These are phyloP conservation scores for Chauna torquata DNA, from an alignment of 2,113 vertebrate genomes.

Conservation along the genomic window DNA sequence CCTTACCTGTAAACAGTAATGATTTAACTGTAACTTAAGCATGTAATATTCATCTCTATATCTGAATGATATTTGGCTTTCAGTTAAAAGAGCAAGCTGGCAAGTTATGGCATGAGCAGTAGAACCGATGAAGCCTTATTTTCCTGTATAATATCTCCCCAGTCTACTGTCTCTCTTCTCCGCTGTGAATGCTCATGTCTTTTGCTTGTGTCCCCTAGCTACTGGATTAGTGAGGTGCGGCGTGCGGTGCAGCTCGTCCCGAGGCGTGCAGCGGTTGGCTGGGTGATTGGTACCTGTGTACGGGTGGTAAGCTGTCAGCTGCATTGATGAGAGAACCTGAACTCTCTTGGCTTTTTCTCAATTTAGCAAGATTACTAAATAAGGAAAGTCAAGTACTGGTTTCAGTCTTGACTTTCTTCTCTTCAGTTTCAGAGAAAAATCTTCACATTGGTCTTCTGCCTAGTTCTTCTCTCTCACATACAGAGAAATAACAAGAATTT, in stretches of 20 bases:
- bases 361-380: background rate
- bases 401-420: background rate
- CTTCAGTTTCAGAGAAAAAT: background rate
- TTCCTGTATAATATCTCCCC: background rate
- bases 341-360: background rate
- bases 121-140: background rate
- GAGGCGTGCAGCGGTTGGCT: accelerated
- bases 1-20: background rate
- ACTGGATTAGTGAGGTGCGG: accelerated
- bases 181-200: background rate
- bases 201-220: accelerated
- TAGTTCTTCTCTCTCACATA: background rate
- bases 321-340: background rate
- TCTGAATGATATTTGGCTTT: background rate
- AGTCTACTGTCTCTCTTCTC: background rate
- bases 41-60: background rate
- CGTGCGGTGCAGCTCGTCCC: background rate
- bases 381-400: background rate
- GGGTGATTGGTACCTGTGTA: accelerated
- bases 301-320: background rate
- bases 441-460: background rate
- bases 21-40: background rate
- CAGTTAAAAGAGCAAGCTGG: background rate
- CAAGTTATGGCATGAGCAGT: background rate
- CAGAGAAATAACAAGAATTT: background rate